These are phyloP conservation scores for Megaceryle torquata DNA, from an alignment of 2,113 vertebrate genomes.

Conservation along the genomic window DNA sequence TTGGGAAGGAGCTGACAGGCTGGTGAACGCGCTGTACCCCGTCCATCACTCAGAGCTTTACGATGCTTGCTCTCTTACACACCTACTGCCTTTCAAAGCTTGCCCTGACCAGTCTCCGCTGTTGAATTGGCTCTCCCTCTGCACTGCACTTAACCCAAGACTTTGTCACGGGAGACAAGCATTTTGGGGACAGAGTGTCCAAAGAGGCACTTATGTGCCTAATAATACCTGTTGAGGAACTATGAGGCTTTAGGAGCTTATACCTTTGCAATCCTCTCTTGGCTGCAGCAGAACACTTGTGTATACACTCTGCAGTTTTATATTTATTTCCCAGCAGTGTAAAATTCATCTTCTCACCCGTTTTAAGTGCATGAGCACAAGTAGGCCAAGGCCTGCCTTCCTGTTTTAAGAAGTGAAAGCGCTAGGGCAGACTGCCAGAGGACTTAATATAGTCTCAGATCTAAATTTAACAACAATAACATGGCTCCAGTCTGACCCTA, in stretches of 20 bases:
- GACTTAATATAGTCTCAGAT: constrained; percentile 79
- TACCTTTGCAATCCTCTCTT: neutral
- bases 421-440: constrained; percentile 62
- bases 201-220: neutral
- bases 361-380: constrained; percentile 53
- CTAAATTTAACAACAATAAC: constrained; percentile 86
- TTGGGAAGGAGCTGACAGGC: neutral
- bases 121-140: neutral
- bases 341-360: constrained; percentile 50
- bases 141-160: neutral
- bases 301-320: neutral
- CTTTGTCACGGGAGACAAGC: neutral
- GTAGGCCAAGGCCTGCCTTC: constrained; percentile 77
- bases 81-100: neutral
- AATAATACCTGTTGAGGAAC: neutral
- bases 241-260: neutral
- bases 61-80: neutral
- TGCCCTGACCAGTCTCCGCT: neutral
- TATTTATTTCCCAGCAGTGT: constrained; percentile 33
- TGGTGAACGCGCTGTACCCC: neutral
- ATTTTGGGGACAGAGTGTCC: neutral
- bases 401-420: constrained; percentile 85
- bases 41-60: neutral
- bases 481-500: constrained; percentile 78
- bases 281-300: neutral